These are phyloP conservation scores for Chouioia cunea DNA, from an alignment of 2,888 invertebrate species.

Conservation along the genomic window DNA sequence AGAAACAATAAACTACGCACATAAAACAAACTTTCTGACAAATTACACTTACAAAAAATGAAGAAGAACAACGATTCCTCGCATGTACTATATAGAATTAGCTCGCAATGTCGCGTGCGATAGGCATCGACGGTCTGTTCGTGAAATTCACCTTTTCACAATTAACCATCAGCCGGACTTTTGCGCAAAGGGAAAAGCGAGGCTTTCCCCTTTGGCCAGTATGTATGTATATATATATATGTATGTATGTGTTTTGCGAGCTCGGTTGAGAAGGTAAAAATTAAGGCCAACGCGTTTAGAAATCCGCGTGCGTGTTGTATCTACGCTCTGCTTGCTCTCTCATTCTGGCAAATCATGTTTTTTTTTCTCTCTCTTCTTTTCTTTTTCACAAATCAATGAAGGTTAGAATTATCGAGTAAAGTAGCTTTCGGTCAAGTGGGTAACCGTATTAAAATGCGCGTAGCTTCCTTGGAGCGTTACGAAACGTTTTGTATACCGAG, in stretches of 20 bases:
- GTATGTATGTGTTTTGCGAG: not conserved
- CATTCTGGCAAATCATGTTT: not conserved
- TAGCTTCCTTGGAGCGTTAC: too few relatives aligned
- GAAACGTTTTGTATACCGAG: too few relatives aligned
- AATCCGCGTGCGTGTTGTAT: conserved; percentile 25
- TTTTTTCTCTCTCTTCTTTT: too few relatives aligned
- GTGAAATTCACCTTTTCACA: conserved; percentile 21
- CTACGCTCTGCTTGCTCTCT: not conserved
- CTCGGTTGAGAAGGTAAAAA: conserved; percentile 23
- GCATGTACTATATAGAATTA: too few relatives aligned
- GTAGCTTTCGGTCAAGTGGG: too few relatives aligned
- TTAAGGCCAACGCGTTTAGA: conserved; percentile 1
- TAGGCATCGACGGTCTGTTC: conserved; percentile 5
- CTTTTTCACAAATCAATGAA: too few relatives aligned
- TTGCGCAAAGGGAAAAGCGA: conserved; percentile 40
- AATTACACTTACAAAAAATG: too few relatives aligned
- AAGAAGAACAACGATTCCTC: too few relatives aligned
- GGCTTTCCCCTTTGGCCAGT: conserved; percentile 31
- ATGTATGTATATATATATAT: not conserved
- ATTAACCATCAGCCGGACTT: conserved; percentile 29
- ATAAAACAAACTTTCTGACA: too few relatives aligned
- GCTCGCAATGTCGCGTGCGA: not conserved
- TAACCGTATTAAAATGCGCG: too few relatives aligned
- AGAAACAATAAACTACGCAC: conserved; percentile 4
- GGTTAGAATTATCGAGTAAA: too few relatives aligned